Conservation (phyloP, 2,113 vertebrate genomes). For the Channa argus region DNA sequence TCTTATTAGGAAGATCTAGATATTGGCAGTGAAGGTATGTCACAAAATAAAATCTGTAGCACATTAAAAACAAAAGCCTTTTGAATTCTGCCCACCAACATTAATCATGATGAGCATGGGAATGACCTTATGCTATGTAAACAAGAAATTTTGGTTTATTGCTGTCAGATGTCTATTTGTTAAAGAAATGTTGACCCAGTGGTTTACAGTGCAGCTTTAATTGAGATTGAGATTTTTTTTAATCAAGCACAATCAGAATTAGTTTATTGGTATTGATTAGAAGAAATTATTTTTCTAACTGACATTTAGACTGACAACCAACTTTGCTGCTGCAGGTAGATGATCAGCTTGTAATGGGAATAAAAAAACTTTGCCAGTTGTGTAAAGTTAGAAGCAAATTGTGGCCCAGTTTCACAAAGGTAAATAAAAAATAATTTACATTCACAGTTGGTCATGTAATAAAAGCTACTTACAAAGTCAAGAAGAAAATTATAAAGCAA, state of each 20-base stretch:
- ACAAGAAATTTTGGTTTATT: too few relatives aligned
- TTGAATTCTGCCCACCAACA: not conserved
- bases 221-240: not conserved
- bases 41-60: not conserved
- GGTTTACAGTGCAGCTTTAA: not conserved
- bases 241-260: not conserved
- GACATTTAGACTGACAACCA: conserved; percentile 77
- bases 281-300: conserved; percentile 14
- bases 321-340: conserved; percentile 34
- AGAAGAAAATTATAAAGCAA: too few relatives aligned
- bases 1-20: conserved; percentile 1
- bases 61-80: conserved; percentile 2
- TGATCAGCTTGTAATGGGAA: too few relatives aligned
- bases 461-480: too few relatives aligned
- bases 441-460: too few relatives aligned
- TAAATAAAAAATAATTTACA: not conserved
- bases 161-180: not conserved
- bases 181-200: too few relatives aligned
- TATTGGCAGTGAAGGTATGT: not conserved
- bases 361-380: too few relatives aligned
- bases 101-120: too few relatives aligned
- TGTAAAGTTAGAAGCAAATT: too few relatives aligned
- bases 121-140: too few relatives aligned
- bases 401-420: too few relatives aligned
- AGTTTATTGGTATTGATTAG: not conserved